Conservation (phyloP, 53 echinoderm and acorn worm species). For the Echinometra lucunter region DNA sequence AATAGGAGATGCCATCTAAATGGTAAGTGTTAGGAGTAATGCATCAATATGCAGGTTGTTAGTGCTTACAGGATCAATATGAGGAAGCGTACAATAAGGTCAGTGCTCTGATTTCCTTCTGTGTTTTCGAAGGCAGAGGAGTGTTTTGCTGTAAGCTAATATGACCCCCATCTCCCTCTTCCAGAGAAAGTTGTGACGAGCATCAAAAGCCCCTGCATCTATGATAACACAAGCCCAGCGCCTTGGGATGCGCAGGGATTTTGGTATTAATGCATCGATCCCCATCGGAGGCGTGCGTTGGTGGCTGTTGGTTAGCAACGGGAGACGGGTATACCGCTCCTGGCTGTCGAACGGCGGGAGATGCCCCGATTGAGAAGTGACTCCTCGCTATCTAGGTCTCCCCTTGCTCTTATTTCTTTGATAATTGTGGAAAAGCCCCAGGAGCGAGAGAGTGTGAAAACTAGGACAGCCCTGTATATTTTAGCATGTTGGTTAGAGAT, state of each 20-base stretch:
- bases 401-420: constrained; percentile 53
- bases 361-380: constrained; percentile 67
- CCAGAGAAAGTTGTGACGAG: constrained; percentile 25
- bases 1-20: background rate
- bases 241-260: constrained; percentile 34
- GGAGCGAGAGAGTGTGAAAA: constrained; percentile 68
- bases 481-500: constrained; percentile 60
- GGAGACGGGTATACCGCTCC: constrained; percentile 55
- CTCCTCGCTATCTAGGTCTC: constrained; percentile 63
- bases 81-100: constrained; percentile 22
- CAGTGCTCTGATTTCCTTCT: constrained; percentile 46
- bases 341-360: constrained; percentile 52
- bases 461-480: constrained; percentile 61
- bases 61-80: constrained; percentile 26
- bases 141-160: constrained; percentile 65
- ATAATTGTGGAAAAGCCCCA: constrained; percentile 13
- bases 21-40: constrained; percentile 37
- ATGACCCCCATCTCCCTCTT: constrained; percentile 57
- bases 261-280: constrained; percentile 62
- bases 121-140: background rate
- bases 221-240: constrained; percentile 35
- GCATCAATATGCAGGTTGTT: constrained; percentile 15
- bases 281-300: constrained; percentile 50
- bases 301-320: constrained; percentile 51
- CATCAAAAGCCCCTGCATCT: constrained; percentile 51